Percentiles rank a stretch among this genome's conserved stretches.
Evolutionary conservation across 2,113 vertebrate species (phyloP).

Genomic region (Fregata magnificens): DNA sequence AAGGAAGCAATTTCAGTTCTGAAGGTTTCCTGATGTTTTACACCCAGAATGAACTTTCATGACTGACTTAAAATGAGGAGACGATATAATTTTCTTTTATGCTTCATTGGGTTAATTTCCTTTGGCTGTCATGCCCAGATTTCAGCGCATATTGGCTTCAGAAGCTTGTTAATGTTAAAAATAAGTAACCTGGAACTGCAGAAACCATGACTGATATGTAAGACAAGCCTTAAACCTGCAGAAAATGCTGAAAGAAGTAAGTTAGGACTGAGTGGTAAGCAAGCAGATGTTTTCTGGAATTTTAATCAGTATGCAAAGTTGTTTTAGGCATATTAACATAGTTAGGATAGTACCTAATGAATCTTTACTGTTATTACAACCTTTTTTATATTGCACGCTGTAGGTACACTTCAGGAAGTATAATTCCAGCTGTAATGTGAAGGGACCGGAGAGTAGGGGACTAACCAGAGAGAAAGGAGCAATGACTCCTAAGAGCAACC

Average conservation of each 20-base stretch:
- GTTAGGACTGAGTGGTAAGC: neutral
- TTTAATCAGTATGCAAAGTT: neutral
- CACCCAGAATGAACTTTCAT: neutral
- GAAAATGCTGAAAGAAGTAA: neutral
- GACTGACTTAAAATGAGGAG: neutral
- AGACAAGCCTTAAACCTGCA: neutral
- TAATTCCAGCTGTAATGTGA: neutral
- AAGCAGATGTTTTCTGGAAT: neutral
- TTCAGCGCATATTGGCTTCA: neutral
- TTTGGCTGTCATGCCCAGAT: neutral
- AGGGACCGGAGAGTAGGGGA: neutral
- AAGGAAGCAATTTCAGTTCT: neutral
- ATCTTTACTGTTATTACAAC: neutral
- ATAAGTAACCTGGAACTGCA: neutral
- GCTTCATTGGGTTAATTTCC: neutral
- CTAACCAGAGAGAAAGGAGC: neutral
- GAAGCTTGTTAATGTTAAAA: neutral
- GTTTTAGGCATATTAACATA: neutral
- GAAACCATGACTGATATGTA: neutral
- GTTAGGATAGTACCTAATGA: neutral
- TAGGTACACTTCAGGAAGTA: neutral
- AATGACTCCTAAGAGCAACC: neutral
- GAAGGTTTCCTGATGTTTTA: neutral
- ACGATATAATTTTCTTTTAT: rapidly evolving
- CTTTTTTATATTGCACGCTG: neutral